Conservation (phyloP, 2,888 invertebrate species). For the Eilema sororculum region DNA sequence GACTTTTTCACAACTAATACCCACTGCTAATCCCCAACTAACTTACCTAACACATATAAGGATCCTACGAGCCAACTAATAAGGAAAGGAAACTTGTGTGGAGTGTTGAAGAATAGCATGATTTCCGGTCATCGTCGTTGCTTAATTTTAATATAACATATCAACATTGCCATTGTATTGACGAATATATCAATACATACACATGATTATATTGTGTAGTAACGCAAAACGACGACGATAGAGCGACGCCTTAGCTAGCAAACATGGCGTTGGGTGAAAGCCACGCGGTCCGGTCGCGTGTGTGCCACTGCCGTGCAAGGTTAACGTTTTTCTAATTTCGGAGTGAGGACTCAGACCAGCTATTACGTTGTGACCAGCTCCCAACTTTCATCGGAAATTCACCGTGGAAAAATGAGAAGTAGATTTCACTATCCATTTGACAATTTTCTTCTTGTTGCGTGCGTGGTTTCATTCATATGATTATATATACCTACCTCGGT, state of each 20-base stretch:
- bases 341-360: slow-evolving; percentile 72
- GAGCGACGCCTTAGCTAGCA: slow-evolving; percentile 58
- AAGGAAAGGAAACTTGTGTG: no score
- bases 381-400: slow-evolving; percentile 79
- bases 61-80: no score
- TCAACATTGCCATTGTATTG: background rate
- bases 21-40: no score
- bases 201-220: slow-evolving; percentile 69
- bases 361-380: slow-evolving; percentile 68
- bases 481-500: slow-evolving; percentile 13
- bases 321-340: slow-evolving; percentile 84
- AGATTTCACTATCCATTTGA: slow-evolving; percentile 58
- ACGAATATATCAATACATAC: slow-evolving; percentile 20
- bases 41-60: no score
- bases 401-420: slow-evolving; percentile 72
- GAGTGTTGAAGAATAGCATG: background rate
- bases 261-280: slow-evolving; percentile 80
- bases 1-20: no score
- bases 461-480: slow-evolving; percentile 30
- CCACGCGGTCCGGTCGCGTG: slow-evolving; percentile 72
- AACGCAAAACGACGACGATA: slow-evolving; percentile 70
- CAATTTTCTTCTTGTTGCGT: slow-evolving; percentile 56
- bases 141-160: background rate
- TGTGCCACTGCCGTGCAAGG: slow-evolving; percentile 76
- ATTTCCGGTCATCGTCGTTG: background rate